Evolutionary conservation across 2,888 invertebrate genomes (phyloP).

Genomic region (Machimus rusticus): DNA sequence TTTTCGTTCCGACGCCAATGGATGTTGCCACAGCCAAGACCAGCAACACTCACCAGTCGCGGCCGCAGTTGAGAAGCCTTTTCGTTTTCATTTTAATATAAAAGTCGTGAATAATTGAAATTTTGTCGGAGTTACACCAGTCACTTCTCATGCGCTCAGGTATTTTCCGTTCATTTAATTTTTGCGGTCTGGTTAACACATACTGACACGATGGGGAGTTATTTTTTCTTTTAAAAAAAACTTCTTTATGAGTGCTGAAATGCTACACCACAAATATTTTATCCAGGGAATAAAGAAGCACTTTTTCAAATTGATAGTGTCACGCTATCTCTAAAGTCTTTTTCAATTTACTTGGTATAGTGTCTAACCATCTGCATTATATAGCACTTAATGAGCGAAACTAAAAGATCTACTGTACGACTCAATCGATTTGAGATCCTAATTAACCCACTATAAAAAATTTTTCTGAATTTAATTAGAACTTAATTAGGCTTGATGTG

Average conservation of each 20-base stretch:
- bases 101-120: slow-evolving; percentile 8
- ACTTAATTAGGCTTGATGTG: too few relatives aligned
- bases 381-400: background rate
- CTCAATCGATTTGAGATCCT: background rate
- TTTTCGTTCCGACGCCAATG: background rate
- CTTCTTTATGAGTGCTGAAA: background rate
- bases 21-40: background rate
- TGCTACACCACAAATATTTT: background rate
- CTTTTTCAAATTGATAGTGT: background rate
- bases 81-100: slow-evolving; percentile 3
- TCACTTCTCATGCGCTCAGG: background rate
- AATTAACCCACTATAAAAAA: too few relatives aligned
- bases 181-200: background rate
- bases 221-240: background rate
- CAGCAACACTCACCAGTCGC: background rate
- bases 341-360: background rate
- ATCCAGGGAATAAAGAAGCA: background rate
- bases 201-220: background rate
- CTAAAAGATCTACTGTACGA: background rate
- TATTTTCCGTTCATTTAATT: background rate
- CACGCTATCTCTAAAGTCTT: background rate
- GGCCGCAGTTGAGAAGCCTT: background rate
- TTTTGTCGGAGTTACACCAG: background rate
- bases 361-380: too few relatives aligned
- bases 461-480: too few relatives aligned